These are phyloP conservation scores for Latrodectus elegans DNA, from an alignment of 2,888 invertebrate genomes.

Conservation along the genomic window DNA sequence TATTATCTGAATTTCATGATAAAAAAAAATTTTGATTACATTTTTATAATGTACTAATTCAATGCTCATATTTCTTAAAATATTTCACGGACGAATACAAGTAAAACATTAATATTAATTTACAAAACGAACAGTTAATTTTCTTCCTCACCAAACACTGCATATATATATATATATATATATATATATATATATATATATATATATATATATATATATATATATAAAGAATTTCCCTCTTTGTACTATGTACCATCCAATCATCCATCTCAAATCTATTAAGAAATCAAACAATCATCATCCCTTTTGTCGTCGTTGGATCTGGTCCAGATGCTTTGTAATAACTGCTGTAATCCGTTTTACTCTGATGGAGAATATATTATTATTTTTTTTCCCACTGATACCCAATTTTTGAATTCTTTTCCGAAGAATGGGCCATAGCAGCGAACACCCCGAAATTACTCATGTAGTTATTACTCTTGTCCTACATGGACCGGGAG, in stretches of 20 bases:
- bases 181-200: too few species aligned
- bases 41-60: too few species aligned
- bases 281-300: conserved; percentile 14
- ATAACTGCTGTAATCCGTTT: conserved; percentile 60
- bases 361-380: conserved; percentile 13
- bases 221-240: neutral
- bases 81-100: too few species aligned
- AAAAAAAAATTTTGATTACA: too few species aligned
- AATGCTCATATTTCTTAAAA: too few species aligned
- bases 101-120: too few species aligned
- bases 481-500: conserved; percentile 12
- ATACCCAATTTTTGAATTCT: conserved; percentile 9
- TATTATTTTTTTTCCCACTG: conserved; percentile 35
- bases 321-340: conserved; percentile 27
- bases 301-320: conserved; percentile 33
- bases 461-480: conserved; percentile 42
- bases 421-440: conserved; percentile 14
- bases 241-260: conserved; percentile 12
- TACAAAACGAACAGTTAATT: too few species aligned
- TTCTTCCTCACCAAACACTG: too few species aligned
- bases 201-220: too few species aligned
- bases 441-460: conserved; percentile 30
- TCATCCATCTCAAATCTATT: conserved; percentile 20
- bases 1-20: too few species aligned
- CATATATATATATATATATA: too few species aligned